These are phyloP conservation scores for Andrena camellia DNA, from an alignment of 2,888 invertebrate genomes.

Conservation along the genomic window DNA sequence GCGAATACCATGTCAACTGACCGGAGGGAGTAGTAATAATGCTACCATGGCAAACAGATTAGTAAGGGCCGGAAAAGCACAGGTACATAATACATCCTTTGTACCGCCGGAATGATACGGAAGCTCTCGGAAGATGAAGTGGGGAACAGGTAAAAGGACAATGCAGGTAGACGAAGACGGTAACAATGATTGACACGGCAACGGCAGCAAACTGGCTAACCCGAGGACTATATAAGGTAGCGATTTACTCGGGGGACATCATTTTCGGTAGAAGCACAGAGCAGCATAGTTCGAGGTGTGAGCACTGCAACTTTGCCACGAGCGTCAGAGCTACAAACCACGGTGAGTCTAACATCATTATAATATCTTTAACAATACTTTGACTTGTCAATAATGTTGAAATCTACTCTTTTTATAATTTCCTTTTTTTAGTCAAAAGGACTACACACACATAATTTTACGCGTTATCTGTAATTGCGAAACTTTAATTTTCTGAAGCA, in stretches of 20 bases:
- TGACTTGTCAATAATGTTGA: too few species aligned
- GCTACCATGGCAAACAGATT: background rate
- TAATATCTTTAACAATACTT: background rate
- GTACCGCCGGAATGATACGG: background rate
- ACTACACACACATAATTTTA: too few species aligned
- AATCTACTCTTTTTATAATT: too few species aligned
- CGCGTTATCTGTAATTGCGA: background rate
- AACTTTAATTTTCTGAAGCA: too few species aligned
- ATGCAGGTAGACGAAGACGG: background rate
- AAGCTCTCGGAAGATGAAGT: background rate
- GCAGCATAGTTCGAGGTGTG: conserved; percentile 8
- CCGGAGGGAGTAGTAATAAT: background rate
- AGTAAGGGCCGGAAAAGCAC: background rate
- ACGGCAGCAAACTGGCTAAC: background rate
- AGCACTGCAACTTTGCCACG: too few species aligned
- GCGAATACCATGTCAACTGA: background rate
- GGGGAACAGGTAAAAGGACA: conserved; percentile 28
- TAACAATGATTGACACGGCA: conserved; percentile 4
- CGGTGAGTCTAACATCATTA: conserved; percentile 15
- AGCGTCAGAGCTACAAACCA: background rate
- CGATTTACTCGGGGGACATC: background rate
- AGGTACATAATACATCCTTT: background rate
- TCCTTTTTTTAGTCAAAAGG: too few species aligned
- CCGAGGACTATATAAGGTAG: conserved; percentile 38
- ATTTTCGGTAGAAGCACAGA: conserved; percentile 22